These are phyloP conservation scores for Drosophila neotestacea DNA, from an alignment of 2,888 invertebrate genomes.

Conservation along the genomic window DNA sequence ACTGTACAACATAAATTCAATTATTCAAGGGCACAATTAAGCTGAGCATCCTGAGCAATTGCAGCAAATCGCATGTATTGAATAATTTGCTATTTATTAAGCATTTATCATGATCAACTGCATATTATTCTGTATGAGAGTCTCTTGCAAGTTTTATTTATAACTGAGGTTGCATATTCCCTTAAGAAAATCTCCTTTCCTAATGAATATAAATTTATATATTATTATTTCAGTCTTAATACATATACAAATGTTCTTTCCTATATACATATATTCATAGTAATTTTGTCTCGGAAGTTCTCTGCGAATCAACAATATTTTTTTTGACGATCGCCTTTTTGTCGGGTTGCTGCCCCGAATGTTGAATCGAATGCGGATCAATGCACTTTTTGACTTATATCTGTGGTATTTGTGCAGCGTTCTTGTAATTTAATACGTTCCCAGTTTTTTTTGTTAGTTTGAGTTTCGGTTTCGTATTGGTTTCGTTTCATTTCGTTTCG, in stretches of 20 bases:
- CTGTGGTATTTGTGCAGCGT: slow-evolving; percentile 47
- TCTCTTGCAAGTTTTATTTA: background rate
- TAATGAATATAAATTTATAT: too few relatives aligned
- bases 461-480: slow-evolving; percentile 25
- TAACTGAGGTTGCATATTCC: too few relatives aligned
- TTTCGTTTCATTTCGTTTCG: slow-evolving; percentile 29
- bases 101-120: background rate
- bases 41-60: background rate
- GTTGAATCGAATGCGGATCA: slow-evolving; percentile 69
- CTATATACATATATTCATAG: background rate
- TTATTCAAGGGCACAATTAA: slow-evolving; percentile 12
- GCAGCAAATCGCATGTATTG: slow-evolving; percentile 1
- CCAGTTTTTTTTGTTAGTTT: slow-evolving; percentile 5
- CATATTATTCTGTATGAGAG: background rate
- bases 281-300: slow-evolving; percentile 14
- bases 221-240: slow-evolving; percentile 16
- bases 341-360: slow-evolving; percentile 13
- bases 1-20: slow-evolving; percentile 32
- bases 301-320: slow-evolving; percentile 1
- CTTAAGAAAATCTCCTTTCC: slow-evolving; percentile 4
- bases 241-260: background rate
- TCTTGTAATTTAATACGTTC: slow-evolving; percentile 46
- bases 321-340: slow-evolving; percentile 16
- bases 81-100: background rate
- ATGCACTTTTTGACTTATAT: slow-evolving; percentile 63